Evolutionary conservation across 2,113 vertebrate genomes (phyloP).

Genomic region (Perca schrenkii): DNA sequence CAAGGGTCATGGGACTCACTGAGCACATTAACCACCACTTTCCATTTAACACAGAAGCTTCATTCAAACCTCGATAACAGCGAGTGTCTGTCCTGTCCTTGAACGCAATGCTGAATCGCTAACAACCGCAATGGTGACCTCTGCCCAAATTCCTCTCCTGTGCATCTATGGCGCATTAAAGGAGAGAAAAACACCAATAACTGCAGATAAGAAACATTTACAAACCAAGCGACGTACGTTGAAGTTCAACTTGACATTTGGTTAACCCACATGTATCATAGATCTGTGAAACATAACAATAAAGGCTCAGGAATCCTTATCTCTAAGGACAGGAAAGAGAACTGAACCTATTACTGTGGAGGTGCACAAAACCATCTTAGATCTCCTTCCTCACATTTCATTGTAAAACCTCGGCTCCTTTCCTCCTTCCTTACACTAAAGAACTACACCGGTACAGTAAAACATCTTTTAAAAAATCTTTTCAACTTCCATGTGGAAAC

Average conservation of each 20-base stretch:
- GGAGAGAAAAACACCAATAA: conserved; percentile 17
- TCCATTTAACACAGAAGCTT: conserved; percentile 31
- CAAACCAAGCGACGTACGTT: background rate
- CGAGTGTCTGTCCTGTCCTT: conserved; percentile 18
- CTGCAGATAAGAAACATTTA: conserved; percentile 13
- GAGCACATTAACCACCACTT: conserved; percentile 32
- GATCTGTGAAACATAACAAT: conserved; percentile 16
- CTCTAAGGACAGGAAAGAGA: background rate
- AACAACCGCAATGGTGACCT: conserved; percentile 17
- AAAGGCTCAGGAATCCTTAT: conserved; percentile 20
- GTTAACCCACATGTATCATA: conserved; percentile 43
- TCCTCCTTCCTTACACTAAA: background rate
- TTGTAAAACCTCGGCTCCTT: background rate
- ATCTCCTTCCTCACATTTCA: background rate
- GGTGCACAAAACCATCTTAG: background rate
- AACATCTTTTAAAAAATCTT: background rate
- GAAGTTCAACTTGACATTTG: conserved; percentile 44
- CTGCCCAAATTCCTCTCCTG: background rate
- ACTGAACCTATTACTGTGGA: background rate
- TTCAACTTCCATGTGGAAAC: background rate
- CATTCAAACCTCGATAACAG: background rate
- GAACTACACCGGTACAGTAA: background rate
- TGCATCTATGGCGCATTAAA: background rate
- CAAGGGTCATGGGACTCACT: conserved; percentile 25
- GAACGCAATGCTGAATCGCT: background rate